Evolutionary conservation across 2,797 vertebrate species (phyloP), one percentile per base, ranked within the genome.

Genomic region (Podarcis siculus): DNA sequence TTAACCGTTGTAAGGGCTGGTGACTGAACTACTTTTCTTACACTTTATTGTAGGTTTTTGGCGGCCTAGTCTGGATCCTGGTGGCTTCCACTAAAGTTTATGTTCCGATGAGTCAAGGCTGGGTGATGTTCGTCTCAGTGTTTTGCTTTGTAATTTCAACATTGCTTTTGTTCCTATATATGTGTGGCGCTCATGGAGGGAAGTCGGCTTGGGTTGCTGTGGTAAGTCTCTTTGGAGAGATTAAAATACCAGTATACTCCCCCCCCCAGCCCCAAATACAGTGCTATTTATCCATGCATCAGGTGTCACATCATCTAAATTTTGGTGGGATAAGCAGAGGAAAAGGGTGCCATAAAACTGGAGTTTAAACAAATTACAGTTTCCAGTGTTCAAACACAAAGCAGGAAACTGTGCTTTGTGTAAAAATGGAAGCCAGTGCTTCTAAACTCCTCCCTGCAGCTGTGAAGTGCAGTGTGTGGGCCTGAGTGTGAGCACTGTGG

Each of bases 11-110:
- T 75, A 37, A 79, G 55, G 17, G 23, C 3, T 1, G 1, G 3
- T 86, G 32, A 86, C 5, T 55, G 39, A 3, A 30, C 3, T 0
- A 42, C 72, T 78, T 64, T 30, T 15, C n/a, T 30, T 15, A 32
- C 17, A 75, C 15, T 86, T 67, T 27, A 58, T 91, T 92, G 55
- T 92, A 97, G 97, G 64, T 96, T 71, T 98, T 98, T 6, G 98
- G 98, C 0, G 98, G 98, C n/a, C 97, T 99, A 49, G 98, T 99
- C 4, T 99, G 98, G 98, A 98, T 98, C 95, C 97, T 99, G 64
- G 95, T 99, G 49, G 95, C 98, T 0, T 97, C 98, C 0, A 97
- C 97, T 0, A 66, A 0, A 0, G 90, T 98, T 3, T 0, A 0
- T 8, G 1, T 0, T 0, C 2, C 0, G 0, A 78, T 97, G 0